A percentile compares a stretch with the other conserved stretches of the same genome.
phyloP scores from a whole-genome alignment of 2,888 invertebrate species.

The Oligia fasciuncula region DNA sequence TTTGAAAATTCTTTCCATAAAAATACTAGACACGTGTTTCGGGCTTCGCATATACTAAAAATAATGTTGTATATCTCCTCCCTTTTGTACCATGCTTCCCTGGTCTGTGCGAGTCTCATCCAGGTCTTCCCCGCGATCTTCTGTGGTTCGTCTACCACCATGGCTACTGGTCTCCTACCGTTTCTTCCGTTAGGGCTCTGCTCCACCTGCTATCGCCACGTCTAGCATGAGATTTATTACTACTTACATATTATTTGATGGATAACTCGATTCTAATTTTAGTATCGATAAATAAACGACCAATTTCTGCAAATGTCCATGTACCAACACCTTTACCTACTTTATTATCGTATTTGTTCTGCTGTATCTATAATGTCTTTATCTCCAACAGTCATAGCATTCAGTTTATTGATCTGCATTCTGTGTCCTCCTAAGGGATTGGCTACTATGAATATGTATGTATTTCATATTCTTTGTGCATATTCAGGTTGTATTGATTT shows the following conservation, averaged over 20 bases:
- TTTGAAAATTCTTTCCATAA: too few species aligned
- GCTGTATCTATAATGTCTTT: constrained; percentile 35
- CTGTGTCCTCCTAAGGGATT: constrained; percentile 37
- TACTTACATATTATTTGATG: background rate
- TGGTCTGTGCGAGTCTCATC: background rate
- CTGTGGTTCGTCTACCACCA: background rate
- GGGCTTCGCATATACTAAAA: too few species aligned
- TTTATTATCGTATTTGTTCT: constrained; percentile 31
- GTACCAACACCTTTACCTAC: constrained; percentile 14
- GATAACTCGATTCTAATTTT: constrained; percentile 20
- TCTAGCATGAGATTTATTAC: background rate
- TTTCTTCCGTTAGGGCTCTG: background rate
- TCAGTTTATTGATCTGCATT: constrained; percentile 41
- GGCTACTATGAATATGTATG: constrained; percentile 41
- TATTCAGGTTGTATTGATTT: constrained; percentile 43
- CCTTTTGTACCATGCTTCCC: background rate
- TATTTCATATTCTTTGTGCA: constrained; percentile 28
- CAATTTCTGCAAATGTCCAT: constrained; percentile 20
- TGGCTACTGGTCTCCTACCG: background rate
- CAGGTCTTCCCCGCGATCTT: background rate
- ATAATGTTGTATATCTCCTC: background rate
- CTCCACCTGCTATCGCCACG: too few species aligned
- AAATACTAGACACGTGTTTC: too few species aligned
- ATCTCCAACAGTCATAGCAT: constrained; percentile 16
- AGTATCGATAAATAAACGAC: constrained; percentile 27